A percentile compares a stretch with the other conserved stretches of the same genome.
phyloP scores from a whole-genome alignment of 2,113 vertebrate genomes.

The Archocentrus centrarchus region DNA sequence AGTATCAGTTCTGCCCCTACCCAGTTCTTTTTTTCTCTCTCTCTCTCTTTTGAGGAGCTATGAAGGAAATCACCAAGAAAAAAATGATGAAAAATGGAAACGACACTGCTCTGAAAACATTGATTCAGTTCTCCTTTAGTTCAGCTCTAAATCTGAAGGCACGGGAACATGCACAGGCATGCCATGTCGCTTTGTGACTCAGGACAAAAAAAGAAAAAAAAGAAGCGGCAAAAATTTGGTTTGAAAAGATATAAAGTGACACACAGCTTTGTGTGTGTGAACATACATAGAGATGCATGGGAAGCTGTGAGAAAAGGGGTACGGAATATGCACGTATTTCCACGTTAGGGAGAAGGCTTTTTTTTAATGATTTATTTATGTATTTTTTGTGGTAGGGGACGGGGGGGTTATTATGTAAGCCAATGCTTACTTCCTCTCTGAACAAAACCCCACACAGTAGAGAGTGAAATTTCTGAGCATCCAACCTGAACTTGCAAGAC shows the following conservation, averaged over 20 bases:
- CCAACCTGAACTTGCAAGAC: conserved; percentile 33
- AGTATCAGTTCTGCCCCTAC: conserved; percentile 25
- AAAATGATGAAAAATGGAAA: conserved; percentile 58
- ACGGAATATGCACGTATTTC: conserved; percentile 37
- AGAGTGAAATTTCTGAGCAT: conserved; percentile 18
- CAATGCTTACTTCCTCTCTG: conserved; percentile 33
- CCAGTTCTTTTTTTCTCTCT: not conserved
- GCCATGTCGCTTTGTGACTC: conserved; percentile 51
- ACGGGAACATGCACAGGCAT: conserved; percentile 49
- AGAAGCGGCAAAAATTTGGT: conserved; percentile 49
- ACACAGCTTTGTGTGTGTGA: conserved; percentile 29
- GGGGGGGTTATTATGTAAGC: conserved; percentile 54
- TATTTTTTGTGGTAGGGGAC: not conserved
- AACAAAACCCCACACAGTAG: conserved; percentile 7
- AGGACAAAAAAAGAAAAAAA: conserved; percentile 46
- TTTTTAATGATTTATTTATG: not conserved
- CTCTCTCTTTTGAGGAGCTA: conserved; percentile 21
- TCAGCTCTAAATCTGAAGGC: conserved; percentile 53
- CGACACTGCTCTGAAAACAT: conserved; percentile 53
- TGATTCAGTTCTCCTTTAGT: conserved; percentile 56
- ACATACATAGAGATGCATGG: not conserved
- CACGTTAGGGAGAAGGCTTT: conserved; percentile 38
- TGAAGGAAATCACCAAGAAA: conserved; percentile 53
- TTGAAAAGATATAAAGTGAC: conserved; percentile 62
- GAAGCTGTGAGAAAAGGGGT: conserved; percentile 29